Conservation (phyloP, 2,888 invertebrate genomes). For the Agapostemon virescens region DNA sequence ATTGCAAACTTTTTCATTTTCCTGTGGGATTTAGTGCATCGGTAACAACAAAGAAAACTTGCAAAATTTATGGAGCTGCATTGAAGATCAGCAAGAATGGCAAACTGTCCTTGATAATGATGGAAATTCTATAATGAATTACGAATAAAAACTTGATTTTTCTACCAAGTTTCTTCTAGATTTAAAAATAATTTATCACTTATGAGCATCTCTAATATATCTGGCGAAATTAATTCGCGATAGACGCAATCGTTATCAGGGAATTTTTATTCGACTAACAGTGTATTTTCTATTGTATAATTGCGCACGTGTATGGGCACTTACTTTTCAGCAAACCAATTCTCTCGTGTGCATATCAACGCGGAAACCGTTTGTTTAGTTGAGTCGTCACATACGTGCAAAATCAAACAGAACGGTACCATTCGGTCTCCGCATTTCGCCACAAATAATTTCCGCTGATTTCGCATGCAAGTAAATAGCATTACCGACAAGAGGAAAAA, state of each 20-base stretch:
- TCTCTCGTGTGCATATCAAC: conserved; percentile 41
- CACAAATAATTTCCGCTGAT: conserved; percentile 41
- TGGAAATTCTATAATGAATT: no score
- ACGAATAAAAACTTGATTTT: no score
- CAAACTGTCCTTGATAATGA: no score
- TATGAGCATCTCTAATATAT: no score
- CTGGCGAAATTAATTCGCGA: background rate
- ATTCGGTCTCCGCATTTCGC: conserved; percentile 20
- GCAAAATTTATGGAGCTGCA: no score
- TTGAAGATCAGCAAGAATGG: no score
- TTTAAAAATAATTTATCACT: no score
- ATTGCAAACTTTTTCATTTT: no score
- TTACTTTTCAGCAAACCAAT: conserved; percentile 39
- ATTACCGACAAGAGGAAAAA: conserved; percentile 44
- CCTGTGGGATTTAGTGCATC: no score
- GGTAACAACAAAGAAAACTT: no score
- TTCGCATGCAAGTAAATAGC: conserved; percentile 38
- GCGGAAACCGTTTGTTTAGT: conserved; percentile 42
- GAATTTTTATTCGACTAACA: background rate
- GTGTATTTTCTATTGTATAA: background rate
- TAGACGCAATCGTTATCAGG: no score
- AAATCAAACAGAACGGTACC: conserved; percentile 43
- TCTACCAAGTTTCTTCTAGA: no score
- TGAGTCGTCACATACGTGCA: conserved; percentile 27
- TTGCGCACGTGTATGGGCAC: conserved; percentile 3